Evolutionary conservation across 2,797 vertebrate genomes (phyloP).

Genomic region (Coregonus suidteri): DNA sequence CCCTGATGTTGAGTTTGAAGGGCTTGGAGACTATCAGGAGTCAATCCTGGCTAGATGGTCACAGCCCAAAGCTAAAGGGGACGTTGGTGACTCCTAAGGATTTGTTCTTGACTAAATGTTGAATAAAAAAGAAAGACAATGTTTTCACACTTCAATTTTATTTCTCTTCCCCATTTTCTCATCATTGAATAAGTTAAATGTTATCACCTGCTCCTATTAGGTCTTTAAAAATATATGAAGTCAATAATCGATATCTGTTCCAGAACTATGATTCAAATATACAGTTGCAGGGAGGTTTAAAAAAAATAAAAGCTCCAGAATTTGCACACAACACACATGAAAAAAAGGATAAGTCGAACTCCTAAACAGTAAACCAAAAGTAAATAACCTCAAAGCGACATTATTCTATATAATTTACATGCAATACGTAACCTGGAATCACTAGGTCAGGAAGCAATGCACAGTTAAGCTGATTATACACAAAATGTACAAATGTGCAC

Average conservation of each 20-base stretch:
- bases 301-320: background rate
- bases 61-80: conserved; percentile 64
- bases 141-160: conserved; percentile 22
- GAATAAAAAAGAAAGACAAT: background rate
- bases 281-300: conserved; percentile 1
- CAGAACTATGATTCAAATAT: conserved; percentile 5
- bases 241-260: conserved; percentile 3
- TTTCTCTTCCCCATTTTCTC: conserved; percentile 13
- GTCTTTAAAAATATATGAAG: conserved; percentile 17
- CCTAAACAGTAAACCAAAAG: background rate
- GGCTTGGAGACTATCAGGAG: conserved; percentile 87
- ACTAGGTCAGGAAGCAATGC: conserved; percentile 3
- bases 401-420: background rate
- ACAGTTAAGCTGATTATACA: conserved; percentile 11
- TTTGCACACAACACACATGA: background rate
- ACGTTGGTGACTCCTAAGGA: conserved; percentile 35
- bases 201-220: conserved; percentile 3
- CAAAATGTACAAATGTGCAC: conserved; percentile 1
- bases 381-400: background rate
- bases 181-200: background rate
- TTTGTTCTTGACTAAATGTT: background rate
- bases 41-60: conserved; percentile 80
- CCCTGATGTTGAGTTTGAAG: conserved; percentile 82
- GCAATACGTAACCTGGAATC: background rate
- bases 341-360: conserved; percentile 1